A percentile compares a stretch with the other conserved stretches of the same genome.
Evolutionary conservation across 2,113 vertebrate genomes (phyloP).

Genomic region (Aegotheles bennettii): DNA sequence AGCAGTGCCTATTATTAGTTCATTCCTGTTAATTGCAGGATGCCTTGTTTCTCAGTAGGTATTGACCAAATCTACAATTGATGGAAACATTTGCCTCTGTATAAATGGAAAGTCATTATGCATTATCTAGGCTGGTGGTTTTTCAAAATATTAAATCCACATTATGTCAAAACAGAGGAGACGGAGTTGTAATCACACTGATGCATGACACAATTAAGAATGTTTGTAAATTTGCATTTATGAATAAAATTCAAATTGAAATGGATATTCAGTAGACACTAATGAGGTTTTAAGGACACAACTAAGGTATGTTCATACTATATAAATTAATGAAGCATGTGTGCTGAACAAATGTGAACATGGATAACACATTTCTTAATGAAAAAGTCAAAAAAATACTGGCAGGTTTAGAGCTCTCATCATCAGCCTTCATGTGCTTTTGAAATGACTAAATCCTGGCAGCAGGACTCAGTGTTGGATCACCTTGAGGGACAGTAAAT

Average conservation of each 20-base stretch:
- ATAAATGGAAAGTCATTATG: not conserved
- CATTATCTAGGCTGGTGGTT: not conserved
- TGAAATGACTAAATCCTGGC: not conserved
- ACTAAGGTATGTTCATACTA: not conserved
- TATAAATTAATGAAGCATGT: not conserved
- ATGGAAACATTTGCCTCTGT: not conserved
- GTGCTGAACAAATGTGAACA: not conserved
- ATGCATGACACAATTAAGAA: not conserved
- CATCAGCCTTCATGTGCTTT: not conserved
- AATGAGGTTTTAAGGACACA: not conserved
- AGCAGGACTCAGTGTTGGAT: not conserved
- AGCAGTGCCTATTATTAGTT: not conserved
- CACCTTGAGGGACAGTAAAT: constrained; percentile 7
- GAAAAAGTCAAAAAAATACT: not conserved
- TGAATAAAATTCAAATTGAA: constrained; percentile 20
- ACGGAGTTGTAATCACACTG: constrained; percentile 5
- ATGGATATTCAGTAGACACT: not conserved
- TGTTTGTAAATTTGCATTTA: constrained; percentile 15
- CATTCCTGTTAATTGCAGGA: not conserved
- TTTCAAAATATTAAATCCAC: not conserved
- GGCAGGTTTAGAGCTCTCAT: not conserved
- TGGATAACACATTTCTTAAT: not conserved
- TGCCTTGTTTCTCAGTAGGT: not conserved
- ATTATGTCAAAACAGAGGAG: not conserved
- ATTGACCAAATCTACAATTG: not conserved